phyloP scores from a whole-genome alignment of 2,113 vertebrate species.

The Leiothrix lutea region DNA sequence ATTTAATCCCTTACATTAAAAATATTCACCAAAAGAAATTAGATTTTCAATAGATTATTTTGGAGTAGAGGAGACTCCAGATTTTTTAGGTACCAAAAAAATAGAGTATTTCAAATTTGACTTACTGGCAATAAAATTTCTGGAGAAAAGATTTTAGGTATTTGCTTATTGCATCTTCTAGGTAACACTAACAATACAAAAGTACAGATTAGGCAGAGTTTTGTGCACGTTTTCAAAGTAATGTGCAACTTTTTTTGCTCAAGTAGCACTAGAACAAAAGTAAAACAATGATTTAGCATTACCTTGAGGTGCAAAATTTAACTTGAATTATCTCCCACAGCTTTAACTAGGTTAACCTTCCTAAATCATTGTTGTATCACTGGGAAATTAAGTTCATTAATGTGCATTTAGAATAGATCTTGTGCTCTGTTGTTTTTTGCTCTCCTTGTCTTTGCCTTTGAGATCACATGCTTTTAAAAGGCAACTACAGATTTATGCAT shows the following conservation, averaged over 20 bases:
- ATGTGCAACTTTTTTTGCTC: background rate
- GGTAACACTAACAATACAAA: background rate
- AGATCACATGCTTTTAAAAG: background rate
- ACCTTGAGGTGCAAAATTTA: background rate
- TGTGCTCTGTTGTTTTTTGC: background rate
- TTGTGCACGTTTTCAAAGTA: background rate
- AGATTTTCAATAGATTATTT: background rate
- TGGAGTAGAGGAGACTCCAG: background rate
- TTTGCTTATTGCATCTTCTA: background rate
- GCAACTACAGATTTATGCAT: background rate
- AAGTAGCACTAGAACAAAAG: background rate
- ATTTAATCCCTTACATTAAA: background rate
- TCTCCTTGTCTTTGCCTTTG: background rate
- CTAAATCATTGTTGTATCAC: background rate
- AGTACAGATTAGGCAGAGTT: background rate
- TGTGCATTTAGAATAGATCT: background rate
- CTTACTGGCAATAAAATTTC: background rate
- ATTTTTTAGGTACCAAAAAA: background rate
- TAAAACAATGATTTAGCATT: background rate
- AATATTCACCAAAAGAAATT: background rate
- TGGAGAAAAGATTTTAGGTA: background rate
- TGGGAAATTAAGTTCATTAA: background rate
- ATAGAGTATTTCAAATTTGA: background rate
- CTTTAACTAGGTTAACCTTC: background rate
- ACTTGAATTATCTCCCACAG: background rate